These are phyloP conservation scores for Eupsilia transversa DNA, from an alignment of 2,888 invertebrate genomes.

Conservation along the genomic window DNA sequence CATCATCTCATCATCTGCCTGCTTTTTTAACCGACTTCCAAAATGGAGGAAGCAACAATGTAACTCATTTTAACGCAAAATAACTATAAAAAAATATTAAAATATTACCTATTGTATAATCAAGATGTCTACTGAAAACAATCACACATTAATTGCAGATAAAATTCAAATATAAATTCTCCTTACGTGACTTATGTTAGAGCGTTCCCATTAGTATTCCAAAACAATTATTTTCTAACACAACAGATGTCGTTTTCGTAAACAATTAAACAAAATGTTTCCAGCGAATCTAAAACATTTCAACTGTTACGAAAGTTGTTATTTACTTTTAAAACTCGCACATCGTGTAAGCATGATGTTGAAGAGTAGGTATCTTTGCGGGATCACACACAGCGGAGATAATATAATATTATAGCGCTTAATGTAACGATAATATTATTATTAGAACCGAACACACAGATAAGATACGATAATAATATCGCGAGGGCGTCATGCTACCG, in stretches of 20 bases:
- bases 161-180: slow-evolving; percentile 14
- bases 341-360: slow-evolving; percentile 6
- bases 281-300: slow-evolving; percentile 18
- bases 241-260: slow-evolving; percentile 44
- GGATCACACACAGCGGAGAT: no score
- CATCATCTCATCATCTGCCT: no score
- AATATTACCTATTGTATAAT: background rate
- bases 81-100: no score
- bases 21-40: no score
- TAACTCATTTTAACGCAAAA: no score
- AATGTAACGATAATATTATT: no score
- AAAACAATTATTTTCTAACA: slow-evolving; percentile 41
- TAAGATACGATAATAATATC: no score
- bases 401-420: no score
- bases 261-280: slow-evolving; percentile 40
- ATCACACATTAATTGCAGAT: background rate
- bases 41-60: no score
- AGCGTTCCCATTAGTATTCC: slow-evolving; percentile 32
- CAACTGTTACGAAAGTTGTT: slow-evolving; percentile 20
- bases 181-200: slow-evolving; percentile 27
- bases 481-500: no score
- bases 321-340: slow-evolving; percentile 18
- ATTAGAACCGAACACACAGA: no score
- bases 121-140: background rate
- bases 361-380: no score